These are phyloP conservation scores for Mionectes macconnelli DNA, from an alignment of 2,113 vertebrate species.

Conservation along the genomic window DNA sequence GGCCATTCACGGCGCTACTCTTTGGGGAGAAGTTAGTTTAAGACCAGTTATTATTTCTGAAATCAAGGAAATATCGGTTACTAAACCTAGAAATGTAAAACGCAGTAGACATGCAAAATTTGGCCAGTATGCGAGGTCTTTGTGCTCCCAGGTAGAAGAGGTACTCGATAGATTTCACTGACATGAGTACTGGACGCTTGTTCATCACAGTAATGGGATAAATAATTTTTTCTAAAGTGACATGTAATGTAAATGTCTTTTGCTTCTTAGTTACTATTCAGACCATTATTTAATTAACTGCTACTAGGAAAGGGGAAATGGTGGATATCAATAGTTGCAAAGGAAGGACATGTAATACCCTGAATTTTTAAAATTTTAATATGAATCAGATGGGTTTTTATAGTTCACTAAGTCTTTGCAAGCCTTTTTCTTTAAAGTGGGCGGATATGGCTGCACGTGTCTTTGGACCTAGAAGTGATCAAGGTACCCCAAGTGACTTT, in stretches of 20 bases:
- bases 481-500: neutral
- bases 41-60: accelerated
- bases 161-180: accelerated
- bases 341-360: neutral
- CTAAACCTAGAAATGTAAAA: neutral
- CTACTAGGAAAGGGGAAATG: neutral
- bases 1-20: neutral
- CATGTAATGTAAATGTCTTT: neutral
- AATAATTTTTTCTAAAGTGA: neutral
- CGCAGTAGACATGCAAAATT: neutral
- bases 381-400: neutral
- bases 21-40: too few relatives aligned
- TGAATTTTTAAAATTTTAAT: neutral
- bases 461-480: neutral
- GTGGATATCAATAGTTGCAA: neutral
- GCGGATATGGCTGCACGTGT: neutral
- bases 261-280: neutral
- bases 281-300: neutral
- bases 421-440: neutral
- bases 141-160: too few relatives aligned
- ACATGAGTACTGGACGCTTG: accelerated
- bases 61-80: accelerated
- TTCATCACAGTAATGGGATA: neutral
- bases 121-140: accelerated
- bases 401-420: neutral